Evolutionary conservation across 2,113 vertebrate genomes (phyloP).

Genomic region (Lontra canadensis): DNA sequence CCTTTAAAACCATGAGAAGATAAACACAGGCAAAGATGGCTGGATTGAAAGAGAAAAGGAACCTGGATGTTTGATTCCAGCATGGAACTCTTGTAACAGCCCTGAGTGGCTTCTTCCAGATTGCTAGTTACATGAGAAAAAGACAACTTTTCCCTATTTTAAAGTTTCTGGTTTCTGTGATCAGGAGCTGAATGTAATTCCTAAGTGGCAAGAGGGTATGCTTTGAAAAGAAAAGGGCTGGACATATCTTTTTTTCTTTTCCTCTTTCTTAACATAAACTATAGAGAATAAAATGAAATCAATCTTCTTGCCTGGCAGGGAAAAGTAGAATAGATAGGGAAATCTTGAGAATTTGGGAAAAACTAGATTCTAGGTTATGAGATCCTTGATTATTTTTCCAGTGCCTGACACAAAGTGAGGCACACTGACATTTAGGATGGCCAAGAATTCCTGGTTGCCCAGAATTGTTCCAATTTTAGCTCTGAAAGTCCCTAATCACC

Average conservation of each 20-base stretch:
- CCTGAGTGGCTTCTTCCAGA: not conserved
- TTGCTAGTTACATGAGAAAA: not conserved
- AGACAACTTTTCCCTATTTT: not conserved
- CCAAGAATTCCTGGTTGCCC: not conserved
- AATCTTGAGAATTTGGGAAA: not conserved
- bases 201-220: not conserved
- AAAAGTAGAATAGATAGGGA: not conserved
- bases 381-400: not conserved
- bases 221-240: not conserved
- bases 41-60: not conserved
- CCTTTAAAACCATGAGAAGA: not conserved
- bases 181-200: not conserved
- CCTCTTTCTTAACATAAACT: slow-evolving; percentile 32
- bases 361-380: not conserved
- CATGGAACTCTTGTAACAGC: not conserved
- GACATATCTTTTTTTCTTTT: not conserved
- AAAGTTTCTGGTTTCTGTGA: not conserved
- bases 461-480: not conserved
- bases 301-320: not conserved
- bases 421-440: not conserved
- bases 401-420: not conserved
- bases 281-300: not conserved
- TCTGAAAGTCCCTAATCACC: not conserved
- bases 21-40: not conserved
- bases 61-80: not conserved